Evolutionary conservation across 2,888 invertebrate species (phyloP), one percentile per base, ranked within the genome.

Genomic region (Diplazon laetatorius): DNA sequence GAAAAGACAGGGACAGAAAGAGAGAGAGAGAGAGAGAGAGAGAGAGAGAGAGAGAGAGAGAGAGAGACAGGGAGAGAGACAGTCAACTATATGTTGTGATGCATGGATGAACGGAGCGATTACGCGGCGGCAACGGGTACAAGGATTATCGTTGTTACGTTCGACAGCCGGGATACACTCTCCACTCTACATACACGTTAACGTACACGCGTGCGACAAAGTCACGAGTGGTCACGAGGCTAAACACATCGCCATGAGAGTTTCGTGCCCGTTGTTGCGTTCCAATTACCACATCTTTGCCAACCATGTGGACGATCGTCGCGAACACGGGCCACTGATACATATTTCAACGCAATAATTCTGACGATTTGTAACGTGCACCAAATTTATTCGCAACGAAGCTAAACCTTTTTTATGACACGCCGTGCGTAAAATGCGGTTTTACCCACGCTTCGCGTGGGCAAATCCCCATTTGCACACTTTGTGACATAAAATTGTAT

Each of bases 111-210:
- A 72, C 68, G 65, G 70, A 65, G 37, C 68, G 68, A 57, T 77
- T 77, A 77, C 66, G 72, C 68, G 48, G 72, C 68, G 48, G 72
- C 72, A 77, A 77, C 57, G 72, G 63, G 77, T 63, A 77, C 77
- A 77, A 77, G 77, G 77, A 68, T 77, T n/a, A n/a, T 72, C 22
- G 35, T 42, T 77, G 35, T 68, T 39, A 37, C 72, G 77, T 39
- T 76, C 48, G 30, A 9, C 59, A 42, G 37, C 55, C 18, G 16
- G n/a, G 18, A 5, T 12, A 46, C 46, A 35, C 30, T 14, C n/a
- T 30, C 35, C 57, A 12, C 10, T 20, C 57, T 20, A 10, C 16
- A 6, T 37, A 35, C 30, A 12, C 2, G 10, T 42, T n/a, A 52
- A 60, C 25, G 18, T 25, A 63, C 30, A n/a, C n/a, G n/a, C n/a